These are phyloP conservation scores for Schizaphis graminum DNA, from an alignment of 2,888 invertebrate genomes.

Conservation along the genomic window DNA sequence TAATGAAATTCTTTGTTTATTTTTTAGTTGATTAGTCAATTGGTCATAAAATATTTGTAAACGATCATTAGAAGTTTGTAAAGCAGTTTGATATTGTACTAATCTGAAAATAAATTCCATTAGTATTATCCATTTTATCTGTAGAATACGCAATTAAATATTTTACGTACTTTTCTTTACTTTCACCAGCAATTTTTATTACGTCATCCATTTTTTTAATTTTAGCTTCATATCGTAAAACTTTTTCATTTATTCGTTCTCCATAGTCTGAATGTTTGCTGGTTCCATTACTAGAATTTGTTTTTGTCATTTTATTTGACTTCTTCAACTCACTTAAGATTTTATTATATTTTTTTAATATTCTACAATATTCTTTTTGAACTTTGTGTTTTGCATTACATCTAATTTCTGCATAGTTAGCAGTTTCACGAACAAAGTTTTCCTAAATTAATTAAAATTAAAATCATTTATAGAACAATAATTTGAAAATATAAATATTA, in stretches of 20 bases:
- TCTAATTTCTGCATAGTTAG: slow-evolving; percentile 6
- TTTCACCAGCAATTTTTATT: slow-evolving; percentile 50
- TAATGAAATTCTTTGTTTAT: slow-evolving; percentile 19
- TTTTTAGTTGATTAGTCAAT: background rate
- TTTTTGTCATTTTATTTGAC: background rate
- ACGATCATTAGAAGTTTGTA: slow-evolving; percentile 40
- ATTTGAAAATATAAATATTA: background rate
- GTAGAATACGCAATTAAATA: background rate
- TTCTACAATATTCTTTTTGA: slow-evolving; percentile 39
- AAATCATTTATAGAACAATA: no score
- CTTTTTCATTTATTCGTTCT: background rate
- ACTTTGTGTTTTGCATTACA: slow-evolving; percentile 43
- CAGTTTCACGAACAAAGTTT: slow-evolving; percentile 20
- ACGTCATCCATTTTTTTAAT: slow-evolving; percentile 37
- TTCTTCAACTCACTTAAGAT: slow-evolving; percentile 3
- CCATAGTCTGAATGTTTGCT: background rate
- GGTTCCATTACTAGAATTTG: slow-evolving; percentile 3
- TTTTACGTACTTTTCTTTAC: slow-evolving; percentile 37
- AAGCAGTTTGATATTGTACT: slow-evolving; percentile 16
- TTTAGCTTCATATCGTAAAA: slow-evolving; percentile 32
- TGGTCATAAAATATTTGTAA: slow-evolving; percentile 40
- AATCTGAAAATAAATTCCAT: slow-evolving; percentile 43
- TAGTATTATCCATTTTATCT: background rate
- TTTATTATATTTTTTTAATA: slow-evolving; percentile 46
- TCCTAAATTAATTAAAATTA: slow-evolving; percentile 27